Evolutionary conservation across 2,888 invertebrate species (phyloP).

Genomic region (Spisula subtruncata): DNA sequence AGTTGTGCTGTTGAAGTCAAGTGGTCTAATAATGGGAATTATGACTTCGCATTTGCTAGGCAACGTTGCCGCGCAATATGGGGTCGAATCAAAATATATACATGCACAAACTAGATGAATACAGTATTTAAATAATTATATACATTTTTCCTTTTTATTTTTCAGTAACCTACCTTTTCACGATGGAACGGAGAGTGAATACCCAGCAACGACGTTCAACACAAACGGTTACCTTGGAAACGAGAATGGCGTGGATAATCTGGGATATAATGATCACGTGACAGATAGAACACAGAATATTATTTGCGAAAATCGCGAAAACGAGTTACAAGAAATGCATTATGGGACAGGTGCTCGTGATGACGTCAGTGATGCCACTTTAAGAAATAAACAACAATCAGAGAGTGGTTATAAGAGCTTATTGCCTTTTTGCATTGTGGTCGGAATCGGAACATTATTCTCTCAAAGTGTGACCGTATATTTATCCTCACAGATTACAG

Average conservation of each 20-base stretch:
- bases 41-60: too few relatives aligned
- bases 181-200: not conserved
- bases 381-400: not conserved
- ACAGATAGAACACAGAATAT: not conserved
- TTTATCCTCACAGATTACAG: conserved; percentile 65
- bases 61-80: too few relatives aligned
- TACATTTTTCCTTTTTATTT: not conserved
- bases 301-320: conserved; percentile 42
- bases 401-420: conserved; percentile 51
- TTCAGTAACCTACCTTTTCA: conserved; percentile 38
- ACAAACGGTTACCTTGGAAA: conserved; percentile 26
- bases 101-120: too few relatives aligned
- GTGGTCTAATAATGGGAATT: too few relatives aligned
- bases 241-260: conserved; percentile 28
- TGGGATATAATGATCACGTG: not conserved
- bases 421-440: conserved; percentile 58
- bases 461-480: conserved; percentile 60
- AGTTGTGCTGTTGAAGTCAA: too few relatives aligned
- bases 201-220: not conserved
- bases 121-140: not conserved
- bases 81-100: too few relatives aligned
- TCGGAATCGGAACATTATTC: conserved; percentile 61
- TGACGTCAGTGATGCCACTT: not conserved
- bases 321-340: conserved; percentile 10
- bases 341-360: not conserved